Evolutionary conservation across 2,797 vertebrate genomes (phyloP).

Genomic region (Hippoglossus hippoglossus): DNA sequence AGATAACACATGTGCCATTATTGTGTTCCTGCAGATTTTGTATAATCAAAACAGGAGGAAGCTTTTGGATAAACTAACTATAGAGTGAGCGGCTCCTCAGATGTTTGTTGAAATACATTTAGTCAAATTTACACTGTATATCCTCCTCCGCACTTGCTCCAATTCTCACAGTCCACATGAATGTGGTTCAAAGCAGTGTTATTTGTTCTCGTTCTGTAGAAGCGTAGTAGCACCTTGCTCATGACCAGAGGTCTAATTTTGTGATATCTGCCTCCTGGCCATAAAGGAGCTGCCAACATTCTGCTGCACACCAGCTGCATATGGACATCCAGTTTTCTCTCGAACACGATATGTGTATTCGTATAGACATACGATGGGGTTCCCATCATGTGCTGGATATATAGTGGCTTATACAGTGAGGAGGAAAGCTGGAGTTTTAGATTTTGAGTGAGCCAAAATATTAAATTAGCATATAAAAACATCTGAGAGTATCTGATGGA

Average conservation of each 20-base stretch:
- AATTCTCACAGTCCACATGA: slow-evolving; percentile 6
- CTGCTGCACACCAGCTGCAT: slow-evolving; percentile 33
- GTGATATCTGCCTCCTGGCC: slow-evolving; percentile 36
- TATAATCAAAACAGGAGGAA: not conserved
- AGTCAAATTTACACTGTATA: not conserved
- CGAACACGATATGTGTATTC: not conserved
- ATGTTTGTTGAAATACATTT: not conserved
- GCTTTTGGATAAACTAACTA: not conserved
- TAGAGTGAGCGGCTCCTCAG: not conserved
- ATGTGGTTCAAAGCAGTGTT: not conserved
- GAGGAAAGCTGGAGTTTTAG: not conserved
- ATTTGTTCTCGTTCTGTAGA: slow-evolving; percentile 25
- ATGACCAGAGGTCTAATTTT: slow-evolving; percentile 51
- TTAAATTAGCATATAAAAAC: not conserved
- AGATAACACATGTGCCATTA: not conserved
- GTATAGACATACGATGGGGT: too few relatives aligned
- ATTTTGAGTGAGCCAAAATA: slow-evolving; percentile 5
- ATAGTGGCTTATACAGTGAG: not conserved
- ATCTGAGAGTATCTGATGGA: not conserved
- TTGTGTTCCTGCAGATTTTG: slow-evolving; percentile 9
- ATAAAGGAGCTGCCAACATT: slow-evolving; percentile 38
- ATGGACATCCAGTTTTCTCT: slow-evolving; percentile 14
- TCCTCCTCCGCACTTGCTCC: slow-evolving; percentile 4
- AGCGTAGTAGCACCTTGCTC: slow-evolving; percentile 43
- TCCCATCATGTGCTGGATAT: not conserved